phyloP scores from a whole-genome alignment of 1,140 invertebrate species.

The Mizuhopecten yessoensis region DNA sequence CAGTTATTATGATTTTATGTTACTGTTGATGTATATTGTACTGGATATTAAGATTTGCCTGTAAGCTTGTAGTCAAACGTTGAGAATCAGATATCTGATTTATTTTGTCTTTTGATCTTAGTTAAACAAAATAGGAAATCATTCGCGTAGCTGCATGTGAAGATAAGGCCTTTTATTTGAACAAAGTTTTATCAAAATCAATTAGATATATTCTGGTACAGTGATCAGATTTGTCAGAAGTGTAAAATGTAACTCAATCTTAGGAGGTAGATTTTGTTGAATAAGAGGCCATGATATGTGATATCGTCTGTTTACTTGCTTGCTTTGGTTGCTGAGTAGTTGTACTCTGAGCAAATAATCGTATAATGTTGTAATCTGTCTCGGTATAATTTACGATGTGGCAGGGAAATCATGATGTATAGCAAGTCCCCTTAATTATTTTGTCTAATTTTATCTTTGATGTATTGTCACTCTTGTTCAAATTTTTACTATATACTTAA shows the following conservation, averaged over 20 bases:
- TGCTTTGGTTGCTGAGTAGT: slow-evolving; percentile 22
- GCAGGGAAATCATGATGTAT: slow-evolving; percentile 24
- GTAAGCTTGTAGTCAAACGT: neutral
- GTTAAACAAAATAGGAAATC: neutral
- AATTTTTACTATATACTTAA: neutral
- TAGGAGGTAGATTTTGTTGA: neutral
- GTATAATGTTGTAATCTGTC: neutral
- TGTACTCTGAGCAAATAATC: neutral
- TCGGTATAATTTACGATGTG: neutral
- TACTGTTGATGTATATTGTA: neutral
- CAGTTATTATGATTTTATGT: neutral
- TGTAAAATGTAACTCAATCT: too few species aligned
- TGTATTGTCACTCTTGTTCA: slow-evolving; percentile 21
- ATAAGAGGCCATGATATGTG: neutral
- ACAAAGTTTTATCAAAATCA: neutral
- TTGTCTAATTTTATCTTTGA: slow-evolving; percentile 7
- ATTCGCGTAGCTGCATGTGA: neutral
- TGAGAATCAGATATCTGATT: neutral
- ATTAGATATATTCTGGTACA: neutral
- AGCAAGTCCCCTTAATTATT: neutral
- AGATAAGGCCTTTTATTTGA: neutral
- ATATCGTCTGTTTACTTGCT: neutral
- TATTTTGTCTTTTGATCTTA: neutral
- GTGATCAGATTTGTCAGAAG: neutral
- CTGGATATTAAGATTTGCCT: neutral